These are phyloP conservation scores for Drosophila carrolli DNA, from an alignment of 1,140 invertebrate genomes.

Conservation along the genomic window DNA sequence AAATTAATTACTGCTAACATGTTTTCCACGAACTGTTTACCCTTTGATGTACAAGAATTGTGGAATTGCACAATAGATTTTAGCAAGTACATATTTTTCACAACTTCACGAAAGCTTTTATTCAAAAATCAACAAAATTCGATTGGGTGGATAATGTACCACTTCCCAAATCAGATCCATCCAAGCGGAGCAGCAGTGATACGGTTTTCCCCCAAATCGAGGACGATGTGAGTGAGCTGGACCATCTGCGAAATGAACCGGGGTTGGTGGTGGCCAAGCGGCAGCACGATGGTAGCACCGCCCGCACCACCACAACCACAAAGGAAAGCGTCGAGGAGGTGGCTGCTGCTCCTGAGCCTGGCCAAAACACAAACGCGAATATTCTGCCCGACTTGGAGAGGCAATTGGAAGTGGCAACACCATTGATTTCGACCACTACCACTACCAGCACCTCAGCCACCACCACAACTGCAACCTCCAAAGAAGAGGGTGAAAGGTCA, in stretches of 20 bases:
- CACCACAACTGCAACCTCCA: conserved; percentile 64
- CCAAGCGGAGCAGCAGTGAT: conserved; percentile 43
- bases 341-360: conserved; percentile 41
- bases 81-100: no score
- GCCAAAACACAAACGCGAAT: conserved; percentile 15
- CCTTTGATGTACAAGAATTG: no score
- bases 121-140: no score
- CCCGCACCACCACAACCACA: conserved; percentile 64
- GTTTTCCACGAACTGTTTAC: no score
- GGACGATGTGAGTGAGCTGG: conserved; percentile 77
- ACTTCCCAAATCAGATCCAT: conserved; percentile 41
- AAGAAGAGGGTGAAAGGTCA: conserved; percentile 63
- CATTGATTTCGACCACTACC: conserved; percentile 68
- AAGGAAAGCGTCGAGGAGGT: conserved; percentile 69
- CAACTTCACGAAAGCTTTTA: no score
- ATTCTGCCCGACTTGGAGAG: conserved; percentile 69
- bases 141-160: background rate
- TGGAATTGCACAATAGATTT: no score
- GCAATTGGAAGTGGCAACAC: conserved; percentile 74
- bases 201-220: conserved; percentile 62
- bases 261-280: conserved; percentile 38
- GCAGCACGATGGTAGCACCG: conserved; percentile 63
- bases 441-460: conserved; percentile 72
- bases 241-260: conserved; percentile 64
- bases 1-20: no score